Evolutionary conservation across 1,140 invertebrate genomes (phyloP), one percentile per base, ranked within the genome.

Genomic region (Papilio dardanus): DNA sequence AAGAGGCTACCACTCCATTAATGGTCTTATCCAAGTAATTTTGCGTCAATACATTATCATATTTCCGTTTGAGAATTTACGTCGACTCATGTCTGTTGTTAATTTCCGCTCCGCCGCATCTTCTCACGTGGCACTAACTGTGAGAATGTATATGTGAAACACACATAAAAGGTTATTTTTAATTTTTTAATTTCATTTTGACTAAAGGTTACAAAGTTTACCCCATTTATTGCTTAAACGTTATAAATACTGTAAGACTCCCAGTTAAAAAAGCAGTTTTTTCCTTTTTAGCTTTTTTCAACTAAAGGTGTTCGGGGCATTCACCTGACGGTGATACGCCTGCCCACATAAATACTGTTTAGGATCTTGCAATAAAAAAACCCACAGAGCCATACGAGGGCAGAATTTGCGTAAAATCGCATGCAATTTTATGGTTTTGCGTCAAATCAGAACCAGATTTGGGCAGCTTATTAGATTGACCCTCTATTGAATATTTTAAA

Each of bases 71-170:
- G 21, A 10, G 12, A 28, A 62, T 62, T 62, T 28, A 62, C 54
- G 21, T 54, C 7, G 21, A 54, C 54, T 62, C 24, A 62, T 62
- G 54, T 62, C 50, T 24, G 54, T 28, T 58, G 35, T 42, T 71
- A 21, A 19, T 71, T 71, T 71, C 24, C 54, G 54, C 54, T 71
- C 12, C 68, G 68, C 35, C 21, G 68, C 31, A 40, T 71, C 21
- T 71, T 40, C 21, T 71, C 21, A 71, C 33, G 21, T 37, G 19
- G 35, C 14, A 35, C 1, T 40, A 46, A 40, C 21, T 40, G 7
- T 71, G 71, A 83, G 74, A 80, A 94, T 93, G 92, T 81, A 83
- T 94, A 37, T 93, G 74, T 92, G 93, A 85, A 91, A 92, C n/a
- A n/a, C n/a, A n/a, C n/a, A n/a, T 87, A 88, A 93, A 82, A 94